Evolutionary conservation across 2,113 vertebrate genomes (phyloP).

Genomic region (Rhynchomys soricoides): DNA sequence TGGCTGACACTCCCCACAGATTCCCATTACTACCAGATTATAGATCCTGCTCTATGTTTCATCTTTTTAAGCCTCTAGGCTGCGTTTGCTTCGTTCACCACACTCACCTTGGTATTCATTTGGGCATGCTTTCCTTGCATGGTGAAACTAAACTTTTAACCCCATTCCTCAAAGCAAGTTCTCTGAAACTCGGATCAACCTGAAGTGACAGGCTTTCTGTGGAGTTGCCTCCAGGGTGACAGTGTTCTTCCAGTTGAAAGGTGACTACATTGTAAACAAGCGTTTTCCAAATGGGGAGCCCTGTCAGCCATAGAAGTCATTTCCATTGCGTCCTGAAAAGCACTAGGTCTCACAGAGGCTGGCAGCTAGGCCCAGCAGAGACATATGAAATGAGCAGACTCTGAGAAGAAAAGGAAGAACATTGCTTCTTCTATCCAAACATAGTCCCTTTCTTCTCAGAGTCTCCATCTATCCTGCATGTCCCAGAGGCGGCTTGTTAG

Average conservation of each 20-base stretch:
- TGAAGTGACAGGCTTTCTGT: not conserved
- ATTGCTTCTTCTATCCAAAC: not conserved
- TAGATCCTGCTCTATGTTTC: not conserved
- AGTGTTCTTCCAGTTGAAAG: slow-evolving; percentile 43
- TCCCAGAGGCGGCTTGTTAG: not conserved
- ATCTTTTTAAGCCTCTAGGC: slow-evolving; percentile 47
- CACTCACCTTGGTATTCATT: not conserved
- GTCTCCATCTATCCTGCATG: not conserved
- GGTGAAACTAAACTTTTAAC: slow-evolving; percentile 62
- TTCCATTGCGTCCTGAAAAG: not conserved
- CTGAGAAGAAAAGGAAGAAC: not conserved
- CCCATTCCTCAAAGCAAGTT: slow-evolving; percentile 53
- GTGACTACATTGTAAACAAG: not conserved
- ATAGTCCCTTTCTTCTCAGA: not conserved
- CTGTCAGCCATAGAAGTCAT: not conserved
- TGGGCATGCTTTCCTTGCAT: not conserved
- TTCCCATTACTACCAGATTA: not conserved
- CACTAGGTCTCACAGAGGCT: not conserved
- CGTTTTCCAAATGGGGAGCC: not conserved
- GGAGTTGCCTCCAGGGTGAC: not conserved
- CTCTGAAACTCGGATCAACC: slow-evolving; percentile 15
- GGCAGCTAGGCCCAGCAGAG: not conserved
- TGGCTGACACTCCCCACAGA: not conserved
- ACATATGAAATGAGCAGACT: not conserved
- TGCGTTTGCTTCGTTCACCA: not conserved